Evolutionary conservation across 2,797 vertebrate genomes (phyloP).

Genomic region (Liasis olivaceus): DNA sequence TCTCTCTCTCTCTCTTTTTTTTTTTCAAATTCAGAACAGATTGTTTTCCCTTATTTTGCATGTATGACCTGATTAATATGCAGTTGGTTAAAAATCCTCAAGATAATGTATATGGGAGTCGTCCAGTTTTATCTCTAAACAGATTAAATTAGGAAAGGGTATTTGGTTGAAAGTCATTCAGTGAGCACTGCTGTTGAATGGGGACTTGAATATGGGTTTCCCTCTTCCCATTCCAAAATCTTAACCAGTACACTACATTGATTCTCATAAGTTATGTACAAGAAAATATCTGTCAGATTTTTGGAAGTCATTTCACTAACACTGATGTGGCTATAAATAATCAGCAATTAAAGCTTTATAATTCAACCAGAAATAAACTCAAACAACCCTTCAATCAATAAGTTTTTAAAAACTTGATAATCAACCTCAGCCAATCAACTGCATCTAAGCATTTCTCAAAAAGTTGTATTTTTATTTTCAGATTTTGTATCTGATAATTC

Average conservation of each 20-base stretch:
- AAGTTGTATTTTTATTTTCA: background rate
- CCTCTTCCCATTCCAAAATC: background rate
- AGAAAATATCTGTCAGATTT: background rate
- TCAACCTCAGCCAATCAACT: background rate
- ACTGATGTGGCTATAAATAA: background rate
- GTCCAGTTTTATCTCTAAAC: background rate
- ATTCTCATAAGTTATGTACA: background rate
- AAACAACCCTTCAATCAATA: background rate
- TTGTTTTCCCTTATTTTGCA: background rate
- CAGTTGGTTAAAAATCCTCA: background rate
- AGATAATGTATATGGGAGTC: background rate
- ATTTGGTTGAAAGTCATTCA: background rate
- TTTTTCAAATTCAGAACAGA: no score
- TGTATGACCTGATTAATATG: background rate
- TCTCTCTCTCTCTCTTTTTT: no score
- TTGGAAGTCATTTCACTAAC: background rate
- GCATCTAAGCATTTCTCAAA: background rate
- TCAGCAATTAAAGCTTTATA: background rate
- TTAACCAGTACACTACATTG: background rate
- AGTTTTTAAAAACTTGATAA: background rate
- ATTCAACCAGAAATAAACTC: background rate
- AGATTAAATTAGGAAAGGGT: background rate
- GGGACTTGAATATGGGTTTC: background rate
- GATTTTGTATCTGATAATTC: background rate
- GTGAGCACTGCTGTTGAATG: background rate